phyloP scores from a whole-genome alignment of 1,140 invertebrate genomes.

The Ptiloglossa arizonensis region DNA sequence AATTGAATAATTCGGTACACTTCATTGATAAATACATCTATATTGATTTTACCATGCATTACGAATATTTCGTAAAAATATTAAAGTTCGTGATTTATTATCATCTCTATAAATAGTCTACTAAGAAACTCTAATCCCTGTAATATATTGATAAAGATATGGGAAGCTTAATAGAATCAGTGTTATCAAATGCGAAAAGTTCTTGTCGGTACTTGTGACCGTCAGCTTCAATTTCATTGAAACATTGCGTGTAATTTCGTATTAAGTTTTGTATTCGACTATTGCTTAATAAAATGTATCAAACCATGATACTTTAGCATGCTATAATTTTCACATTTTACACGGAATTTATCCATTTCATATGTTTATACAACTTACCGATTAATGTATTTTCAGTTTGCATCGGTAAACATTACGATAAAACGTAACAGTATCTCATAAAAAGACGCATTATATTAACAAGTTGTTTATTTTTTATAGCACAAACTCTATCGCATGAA shows the following conservation, averaged over 20 bases:
- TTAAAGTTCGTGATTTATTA: not conserved
- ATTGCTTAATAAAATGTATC: not conserved
- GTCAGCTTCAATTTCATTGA: not conserved
- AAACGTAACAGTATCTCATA: no score
- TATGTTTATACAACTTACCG: not conserved
- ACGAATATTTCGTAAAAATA: not conserved
- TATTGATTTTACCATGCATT: not conserved
- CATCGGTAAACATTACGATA: not conserved
- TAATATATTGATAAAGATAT: not conserved
- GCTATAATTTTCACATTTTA: not conserved
- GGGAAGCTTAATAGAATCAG: not conserved
- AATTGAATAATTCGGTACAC: not conserved
- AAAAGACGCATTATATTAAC: not conserved
- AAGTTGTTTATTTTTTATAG: not conserved
- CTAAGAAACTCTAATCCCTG: not conserved
- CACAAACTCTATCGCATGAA: conserved; percentile 19
- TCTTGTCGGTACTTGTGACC: not conserved
- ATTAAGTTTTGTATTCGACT: not conserved
- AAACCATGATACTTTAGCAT: not conserved
- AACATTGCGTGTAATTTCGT: no score
- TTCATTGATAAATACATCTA: no score
- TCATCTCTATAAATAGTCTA: not conserved
- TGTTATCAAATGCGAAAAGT: not conserved
- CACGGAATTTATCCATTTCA: not conserved
- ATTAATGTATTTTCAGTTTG: not conserved